These are phyloP conservation scores for Sphenodon punctatus DNA, from an alignment of 2,797 vertebrate species.

Conservation along the genomic window DNA sequence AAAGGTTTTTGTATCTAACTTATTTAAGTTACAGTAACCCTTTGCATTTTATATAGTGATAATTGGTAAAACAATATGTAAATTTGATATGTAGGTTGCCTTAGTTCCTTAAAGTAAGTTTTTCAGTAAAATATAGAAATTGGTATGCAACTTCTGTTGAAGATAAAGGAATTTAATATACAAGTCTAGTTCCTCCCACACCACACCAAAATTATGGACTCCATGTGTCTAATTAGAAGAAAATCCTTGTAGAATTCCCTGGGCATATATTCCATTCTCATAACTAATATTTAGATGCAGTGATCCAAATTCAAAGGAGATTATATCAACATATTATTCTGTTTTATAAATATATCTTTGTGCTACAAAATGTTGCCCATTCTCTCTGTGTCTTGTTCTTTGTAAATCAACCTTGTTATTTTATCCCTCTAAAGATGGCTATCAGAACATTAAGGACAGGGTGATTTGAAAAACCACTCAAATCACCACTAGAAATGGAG, in stretches of 20 bases:
- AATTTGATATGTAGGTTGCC: background rate
- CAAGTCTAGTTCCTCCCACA: slow-evolving; percentile 36
- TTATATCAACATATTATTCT: background rate
- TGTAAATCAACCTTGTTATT: slow-evolving; percentile 11
- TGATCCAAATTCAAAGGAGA: slow-evolving; percentile 16
- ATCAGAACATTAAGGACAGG: background rate
- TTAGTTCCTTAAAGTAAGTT: slow-evolving; percentile 16
- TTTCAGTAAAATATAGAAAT: slow-evolving; percentile 3
- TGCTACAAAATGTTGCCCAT: background rate
- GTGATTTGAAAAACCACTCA: background rate
- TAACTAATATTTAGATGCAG: slow-evolving; percentile 27
- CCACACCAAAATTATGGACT: slow-evolving; percentile 33
- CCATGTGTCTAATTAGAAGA: slow-evolving; percentile 25
- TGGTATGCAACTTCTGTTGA: background rate
- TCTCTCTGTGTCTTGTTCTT: background rate
- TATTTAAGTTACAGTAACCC: background rate
- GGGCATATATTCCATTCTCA: slow-evolving; percentile 8
- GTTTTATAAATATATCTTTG: too few relatives aligned
- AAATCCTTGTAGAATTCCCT: slow-evolving; percentile 16
- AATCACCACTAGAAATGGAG: background rate
- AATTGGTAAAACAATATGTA: slow-evolving; percentile 11
- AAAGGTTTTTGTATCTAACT: too few relatives aligned
- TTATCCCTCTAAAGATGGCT: slow-evolving; percentile 1
- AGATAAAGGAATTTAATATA: slow-evolving; percentile 26
- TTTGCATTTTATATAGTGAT: background rate